Evolutionary conservation across 2,113 vertebrate genomes (phyloP).

Genomic region (Cettia cetti): DNA sequence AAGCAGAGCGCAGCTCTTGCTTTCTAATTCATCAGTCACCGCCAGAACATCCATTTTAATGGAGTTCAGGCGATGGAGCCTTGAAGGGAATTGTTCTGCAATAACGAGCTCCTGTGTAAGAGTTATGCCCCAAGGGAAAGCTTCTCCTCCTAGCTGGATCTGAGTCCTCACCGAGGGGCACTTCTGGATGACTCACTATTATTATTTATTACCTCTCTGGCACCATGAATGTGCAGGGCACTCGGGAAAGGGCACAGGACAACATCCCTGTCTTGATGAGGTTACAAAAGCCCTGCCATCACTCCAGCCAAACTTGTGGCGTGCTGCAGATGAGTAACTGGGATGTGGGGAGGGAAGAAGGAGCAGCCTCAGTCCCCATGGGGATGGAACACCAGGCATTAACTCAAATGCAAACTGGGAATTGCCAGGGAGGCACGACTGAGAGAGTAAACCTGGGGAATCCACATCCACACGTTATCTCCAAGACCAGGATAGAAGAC

Average conservation of each 20-base stretch:
- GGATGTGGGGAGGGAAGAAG: neutral
- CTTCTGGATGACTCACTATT: neutral
- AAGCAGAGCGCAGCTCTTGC: neutral
- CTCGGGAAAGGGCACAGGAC: neutral
- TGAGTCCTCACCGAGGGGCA: neutral
- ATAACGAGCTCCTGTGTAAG: neutral
- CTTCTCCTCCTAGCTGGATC: neutral
- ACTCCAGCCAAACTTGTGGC: neutral
- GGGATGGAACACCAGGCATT: neutral
- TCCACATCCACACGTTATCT: neutral
- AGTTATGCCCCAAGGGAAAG: neutral
- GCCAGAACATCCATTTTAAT: conserved; percentile 32
- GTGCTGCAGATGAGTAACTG: neutral
- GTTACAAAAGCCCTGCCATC: neutral
- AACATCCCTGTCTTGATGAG: neutral
- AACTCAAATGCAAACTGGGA: neutral
- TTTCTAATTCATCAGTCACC: neutral
- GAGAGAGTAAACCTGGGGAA: neutral
- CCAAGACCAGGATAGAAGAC: neutral
- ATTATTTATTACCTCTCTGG: neutral
- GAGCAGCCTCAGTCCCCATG: neutral
- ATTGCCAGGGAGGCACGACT: neutral
- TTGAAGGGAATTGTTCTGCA: conserved; percentile 14
- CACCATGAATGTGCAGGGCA: neutral
- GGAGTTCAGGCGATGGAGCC: neutral